phyloP scores from a whole-genome alignment of 2,113 vertebrate genomes.

The Menidia beryllina region DNA sequence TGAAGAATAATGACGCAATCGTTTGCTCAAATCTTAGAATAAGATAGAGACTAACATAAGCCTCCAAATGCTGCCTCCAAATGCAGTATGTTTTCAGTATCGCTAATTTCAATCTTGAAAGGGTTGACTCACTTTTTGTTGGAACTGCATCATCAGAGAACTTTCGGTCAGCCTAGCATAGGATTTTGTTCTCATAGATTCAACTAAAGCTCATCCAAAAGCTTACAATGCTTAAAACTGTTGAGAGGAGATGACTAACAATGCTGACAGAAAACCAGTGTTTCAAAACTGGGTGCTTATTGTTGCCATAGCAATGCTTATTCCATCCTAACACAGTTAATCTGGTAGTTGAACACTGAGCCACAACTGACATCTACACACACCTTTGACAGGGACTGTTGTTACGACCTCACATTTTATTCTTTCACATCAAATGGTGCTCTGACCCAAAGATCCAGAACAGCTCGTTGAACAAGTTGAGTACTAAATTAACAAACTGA shows the following conservation, averaged over 20 bases:
- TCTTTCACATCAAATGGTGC: neutral
- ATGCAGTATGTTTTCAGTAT: neutral
- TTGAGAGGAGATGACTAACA: neutral
- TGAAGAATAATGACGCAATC: neutral
- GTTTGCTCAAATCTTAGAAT: neutral
- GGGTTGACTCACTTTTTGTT: neutral
- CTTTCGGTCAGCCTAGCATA: neutral
- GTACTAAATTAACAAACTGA: neutral
- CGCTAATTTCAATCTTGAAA: neutral
- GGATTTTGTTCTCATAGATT: neutral
- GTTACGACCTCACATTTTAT: neutral
- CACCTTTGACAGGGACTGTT: accelerated
- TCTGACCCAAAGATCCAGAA: neutral
- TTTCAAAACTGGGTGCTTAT: conserved; percentile 1
- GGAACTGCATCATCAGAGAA: conserved; percentile 4
- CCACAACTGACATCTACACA: neutral
- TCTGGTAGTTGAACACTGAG: neutral
- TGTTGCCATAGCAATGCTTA: conserved; percentile 11
- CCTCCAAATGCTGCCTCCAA: too few relatives aligned
- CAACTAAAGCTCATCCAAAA: conserved; percentile 3
- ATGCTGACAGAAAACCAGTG: conserved; percentile 1
- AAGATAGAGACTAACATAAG: neutral
- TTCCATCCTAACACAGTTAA: neutral
- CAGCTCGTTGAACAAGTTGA: neutral
- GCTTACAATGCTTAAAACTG: neutral